These are phyloP conservation scores for Arion vulgaris DNA, from an alignment of 1,140 invertebrate species.

Conservation along the genomic window DNA sequence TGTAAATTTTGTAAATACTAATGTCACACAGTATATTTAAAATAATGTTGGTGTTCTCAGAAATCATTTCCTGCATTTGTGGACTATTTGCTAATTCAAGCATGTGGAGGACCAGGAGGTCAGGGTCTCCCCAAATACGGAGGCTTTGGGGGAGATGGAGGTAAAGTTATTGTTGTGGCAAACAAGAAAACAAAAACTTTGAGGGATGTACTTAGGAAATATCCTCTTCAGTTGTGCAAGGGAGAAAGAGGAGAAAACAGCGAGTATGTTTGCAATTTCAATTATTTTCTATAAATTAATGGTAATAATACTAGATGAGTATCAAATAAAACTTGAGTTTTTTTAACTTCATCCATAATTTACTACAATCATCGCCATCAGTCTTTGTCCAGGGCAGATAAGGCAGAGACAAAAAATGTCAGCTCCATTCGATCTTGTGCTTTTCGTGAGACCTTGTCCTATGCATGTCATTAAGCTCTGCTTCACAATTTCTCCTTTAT, in stretches of 20 bases:
- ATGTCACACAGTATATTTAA: too few relatives aligned
- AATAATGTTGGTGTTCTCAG: neutral
- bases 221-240: constrained; percentile 60
- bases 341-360: neutral
- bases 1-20: too few relatives aligned
- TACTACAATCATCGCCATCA: neutral
- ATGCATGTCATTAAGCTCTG: too few relatives aligned
- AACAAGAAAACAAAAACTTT: constrained; percentile 46
- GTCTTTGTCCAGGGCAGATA: constrained; percentile 27
- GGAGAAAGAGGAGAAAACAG: constrained; percentile 56
- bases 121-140: constrained; percentile 94
- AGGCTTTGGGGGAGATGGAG: constrained; percentile 96
- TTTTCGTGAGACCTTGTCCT: too few relatives aligned
- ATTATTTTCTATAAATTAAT: neutral
- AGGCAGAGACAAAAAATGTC: too few relatives aligned
- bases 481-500: too few relatives aligned
- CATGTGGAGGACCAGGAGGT: constrained; percentile 89
- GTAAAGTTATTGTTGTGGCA: constrained; percentile 89
- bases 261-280: constrained; percentile 47
- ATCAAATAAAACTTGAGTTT: too few relatives aligned
- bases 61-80: constrained; percentile 50
- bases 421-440: too few relatives aligned
- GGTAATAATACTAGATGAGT: too few relatives aligned
- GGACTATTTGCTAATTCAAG: constrained; percentile 67
- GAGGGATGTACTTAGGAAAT: constrained; percentile 38